phyloP scores from a whole-genome alignment of 2,888 invertebrate species.

The Trisateles emortualis region DNA sequence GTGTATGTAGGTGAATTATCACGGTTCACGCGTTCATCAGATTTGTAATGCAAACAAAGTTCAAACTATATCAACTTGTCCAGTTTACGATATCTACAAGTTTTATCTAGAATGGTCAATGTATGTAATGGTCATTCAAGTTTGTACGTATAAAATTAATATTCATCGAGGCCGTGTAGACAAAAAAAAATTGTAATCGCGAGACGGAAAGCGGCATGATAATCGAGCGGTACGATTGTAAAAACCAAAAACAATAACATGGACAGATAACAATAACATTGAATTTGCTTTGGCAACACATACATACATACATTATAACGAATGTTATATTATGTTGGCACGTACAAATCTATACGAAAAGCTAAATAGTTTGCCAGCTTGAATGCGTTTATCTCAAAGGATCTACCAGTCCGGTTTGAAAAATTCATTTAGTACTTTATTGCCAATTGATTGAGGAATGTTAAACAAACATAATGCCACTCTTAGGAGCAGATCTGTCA shows the following conservation, averaged over 20 bases:
- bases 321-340: neutral
- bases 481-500: too few species aligned
- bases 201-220: neutral
- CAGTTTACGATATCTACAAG: neutral
- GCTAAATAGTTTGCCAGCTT: too few species aligned
- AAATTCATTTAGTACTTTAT: too few species aligned
- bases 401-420: too few species aligned
- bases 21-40: constrained; percentile 3
- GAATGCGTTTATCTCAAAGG: too few species aligned
- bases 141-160: neutral
- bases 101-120: neutral
- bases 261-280: neutral
- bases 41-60: constrained; percentile 4
- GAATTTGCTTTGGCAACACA: too few species aligned
- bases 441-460: too few species aligned
- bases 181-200: neutral
- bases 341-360: too few species aligned
- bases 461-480: too few species aligned
- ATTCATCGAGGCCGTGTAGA: constrained; percentile 16
- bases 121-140: neutral
- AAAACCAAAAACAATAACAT: constrained; percentile 4
- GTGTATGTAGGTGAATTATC: neutral
- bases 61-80: neutral
- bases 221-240: constrained; percentile 2
- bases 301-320: neutral